Base-by-base conservation (phyloP, 2,113 vertebrate species). In the Pollimyrus isidori region DNA sequence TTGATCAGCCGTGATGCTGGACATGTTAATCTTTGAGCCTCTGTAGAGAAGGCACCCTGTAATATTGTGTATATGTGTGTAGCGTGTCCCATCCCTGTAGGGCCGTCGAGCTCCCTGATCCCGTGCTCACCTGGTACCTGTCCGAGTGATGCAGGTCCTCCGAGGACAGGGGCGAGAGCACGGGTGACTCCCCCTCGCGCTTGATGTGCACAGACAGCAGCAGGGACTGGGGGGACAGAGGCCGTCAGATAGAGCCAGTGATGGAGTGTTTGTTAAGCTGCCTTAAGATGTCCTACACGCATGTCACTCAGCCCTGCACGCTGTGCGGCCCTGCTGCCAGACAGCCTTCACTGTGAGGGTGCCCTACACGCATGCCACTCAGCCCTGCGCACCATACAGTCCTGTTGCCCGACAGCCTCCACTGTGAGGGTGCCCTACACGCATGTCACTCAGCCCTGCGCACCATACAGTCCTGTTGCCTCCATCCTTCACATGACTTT, bases 71-170 rank as follows among this genome's bases (percentile, higher is more conserved):
- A 17, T 50, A 17, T 58, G 49, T 35, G n/a, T 87, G 26, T 4
- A 42, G 35, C 4, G 4, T 39, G 15, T 39, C 4, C 73, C 62
- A 11, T 4, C 26, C 58, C n/a, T 0, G 21, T 52, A 23, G 21
- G 21, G 56, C 21, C 1, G 0, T 0, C 56, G 23, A 62, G 6
- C 56, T 9, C 23, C 23, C 56, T 7, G 39, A 35, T 45, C 35
- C 35, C 17, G 17, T 92, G 92, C 92, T 95, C 95, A 99, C 98
- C 98, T 99, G 98, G 95, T 99, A 99, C 97, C 98, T 97, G 97
- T 99, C 98, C 53, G 98, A 99, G 93, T 99, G 98, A 96, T 99
- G 98, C 92, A 98, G 97, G 92, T 99, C 98, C 42, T 99, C 98
- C 62, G 98, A 98, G 17, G 98, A 99, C 93, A 99, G 96, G 53